Base-by-base conservation (phyloP, 2,888 invertebrate species). In the Drosophila peninsularis region DNA sequence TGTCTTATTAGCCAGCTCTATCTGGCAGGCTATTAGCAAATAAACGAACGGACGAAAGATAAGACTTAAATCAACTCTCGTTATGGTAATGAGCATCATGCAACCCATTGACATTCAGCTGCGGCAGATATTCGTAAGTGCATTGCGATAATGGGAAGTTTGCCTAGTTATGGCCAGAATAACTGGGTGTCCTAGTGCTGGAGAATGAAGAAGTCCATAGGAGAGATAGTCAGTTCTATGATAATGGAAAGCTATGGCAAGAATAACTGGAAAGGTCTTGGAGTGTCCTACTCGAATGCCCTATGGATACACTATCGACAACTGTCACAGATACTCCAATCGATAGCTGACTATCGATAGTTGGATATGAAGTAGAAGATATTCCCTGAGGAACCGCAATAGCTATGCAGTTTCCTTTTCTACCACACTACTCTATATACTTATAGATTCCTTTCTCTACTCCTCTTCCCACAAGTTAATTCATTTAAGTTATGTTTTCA, bases 41-140 rank as follows among this genome's bases (percentile, higher is more conserved):
- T 45, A 64, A 45, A 37, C 34, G 44, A 24, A 53, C 53, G 36
- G 34, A 32, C 42, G 52, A 27, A 53, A 41, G 69, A 53, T 68
- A 47, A 30, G 41, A 27, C 17, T 32, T 36, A 19, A 49, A 17
- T 36, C 36, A 57, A 47, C 53, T 41, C 36, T 53, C 21, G 30
- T 57, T 67, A 67, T 68, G 68, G 19, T 57, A 67, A 67, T 67
- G 57, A 50, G 39, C 30, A 63, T 24, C 47, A 37, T 52, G 52
- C 37, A 17, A 13, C 36, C 36, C 21, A 30, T 34, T 45, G 44
- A 44, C 56, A 56, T 56, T 66, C 21, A 30, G 50, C 50, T 24
- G 50, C 24, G 24, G 36, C 24, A 52, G 50, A 36, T 24, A 24
- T n/a, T n/a, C 11, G 1, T 0, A 24, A 52, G 11, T 11, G 4